These are phyloP conservation scores for Periplaneta americana DNA, from an alignment of 1,140 invertebrate genomes.

Conservation along the genomic window DNA sequence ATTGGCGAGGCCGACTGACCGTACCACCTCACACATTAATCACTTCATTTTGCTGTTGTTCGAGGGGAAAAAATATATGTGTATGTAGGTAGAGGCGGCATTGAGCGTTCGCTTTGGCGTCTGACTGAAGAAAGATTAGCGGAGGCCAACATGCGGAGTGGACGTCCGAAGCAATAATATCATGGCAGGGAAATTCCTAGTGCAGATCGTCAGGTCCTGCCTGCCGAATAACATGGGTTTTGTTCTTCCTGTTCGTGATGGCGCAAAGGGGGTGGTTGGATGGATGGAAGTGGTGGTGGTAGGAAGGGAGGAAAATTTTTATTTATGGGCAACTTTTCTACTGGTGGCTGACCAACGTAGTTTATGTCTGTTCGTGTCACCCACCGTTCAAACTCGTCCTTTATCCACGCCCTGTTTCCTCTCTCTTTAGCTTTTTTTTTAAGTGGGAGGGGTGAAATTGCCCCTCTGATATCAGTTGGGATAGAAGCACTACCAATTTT, in stretches of 20 bases:
- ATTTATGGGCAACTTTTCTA: background rate
- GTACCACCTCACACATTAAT: background rate
- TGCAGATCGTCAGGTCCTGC: background rate
- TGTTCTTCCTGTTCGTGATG: background rate
- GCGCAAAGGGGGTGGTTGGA: background rate
- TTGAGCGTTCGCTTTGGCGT: background rate
- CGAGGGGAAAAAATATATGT: background rate
- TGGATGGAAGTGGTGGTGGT: background rate
- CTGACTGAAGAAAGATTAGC: background rate
- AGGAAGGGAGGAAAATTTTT: background rate
- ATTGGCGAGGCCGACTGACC: background rate
- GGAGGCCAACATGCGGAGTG: background rate
- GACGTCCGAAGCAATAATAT: background rate
- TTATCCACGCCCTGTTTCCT: background rate
- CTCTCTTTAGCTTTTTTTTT: background rate
- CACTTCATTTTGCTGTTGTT: background rate
- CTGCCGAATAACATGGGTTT: background rate
- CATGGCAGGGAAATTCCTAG: background rate
- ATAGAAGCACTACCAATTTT: background rate
- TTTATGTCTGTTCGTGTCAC: conserved; percentile 7
- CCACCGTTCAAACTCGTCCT: conserved; percentile 4
- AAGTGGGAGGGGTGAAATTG: background rate
- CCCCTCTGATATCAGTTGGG: background rate
- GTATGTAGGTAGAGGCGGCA: background rate
- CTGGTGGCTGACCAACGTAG: background rate